These are phyloP conservation scores for Colius striatus DNA, from an alignment of 2,113 vertebrate species.

Conservation along the genomic window DNA sequence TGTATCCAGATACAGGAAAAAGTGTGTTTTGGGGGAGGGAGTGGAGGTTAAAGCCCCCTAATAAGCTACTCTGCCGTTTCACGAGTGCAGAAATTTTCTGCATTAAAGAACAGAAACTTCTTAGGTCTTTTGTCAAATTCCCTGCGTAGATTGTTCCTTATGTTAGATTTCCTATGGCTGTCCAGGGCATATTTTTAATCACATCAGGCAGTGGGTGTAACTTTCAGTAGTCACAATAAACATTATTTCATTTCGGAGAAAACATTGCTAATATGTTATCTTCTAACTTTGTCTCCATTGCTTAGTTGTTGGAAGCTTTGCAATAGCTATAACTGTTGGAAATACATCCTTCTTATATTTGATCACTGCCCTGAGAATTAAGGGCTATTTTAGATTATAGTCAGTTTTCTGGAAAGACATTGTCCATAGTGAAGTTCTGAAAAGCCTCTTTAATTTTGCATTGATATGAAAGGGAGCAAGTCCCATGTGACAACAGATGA, in stretches of 20 bases:
- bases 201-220: background rate
- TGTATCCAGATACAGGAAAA: background rate
- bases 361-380: background rate
- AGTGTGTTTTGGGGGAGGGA: background rate
- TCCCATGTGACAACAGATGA: background rate
- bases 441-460: background rate
- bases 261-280: background rate
- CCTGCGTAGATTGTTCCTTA: background rate
- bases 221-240: background rate
- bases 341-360: background rate
- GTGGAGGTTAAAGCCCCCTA: background rate
- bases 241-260: background rate
- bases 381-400: background rate
- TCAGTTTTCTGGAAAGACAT: background rate
- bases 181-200: background rate
- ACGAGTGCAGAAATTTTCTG: background rate
- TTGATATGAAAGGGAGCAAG: background rate
- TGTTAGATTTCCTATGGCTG: background rate
- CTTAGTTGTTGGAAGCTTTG: background rate
- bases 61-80: background rate
- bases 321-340: background rate
- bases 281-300: background rate
- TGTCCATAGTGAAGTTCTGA: background rate
- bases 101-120: background rate
- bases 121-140: background rate